phyloP scores from a whole-genome alignment of 2,797 vertebrate genomes.

The Falco berigora region DNA sequence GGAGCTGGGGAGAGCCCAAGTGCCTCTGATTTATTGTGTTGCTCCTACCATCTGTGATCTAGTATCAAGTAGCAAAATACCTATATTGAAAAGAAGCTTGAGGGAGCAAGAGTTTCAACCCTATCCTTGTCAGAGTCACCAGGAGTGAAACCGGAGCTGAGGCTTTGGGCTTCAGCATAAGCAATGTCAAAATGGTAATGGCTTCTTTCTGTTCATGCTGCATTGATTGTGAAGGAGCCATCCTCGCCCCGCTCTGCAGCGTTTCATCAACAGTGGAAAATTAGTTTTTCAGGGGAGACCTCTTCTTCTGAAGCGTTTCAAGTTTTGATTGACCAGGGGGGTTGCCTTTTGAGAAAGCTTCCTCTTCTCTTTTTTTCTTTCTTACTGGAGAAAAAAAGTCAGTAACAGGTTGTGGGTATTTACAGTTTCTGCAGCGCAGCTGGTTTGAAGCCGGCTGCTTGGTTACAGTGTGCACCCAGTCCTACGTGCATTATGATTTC shows the following conservation, averaged over 20 bases:
- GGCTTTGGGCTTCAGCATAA: neutral
- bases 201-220: neutral
- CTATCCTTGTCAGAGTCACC: neutral
- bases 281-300: neutral
- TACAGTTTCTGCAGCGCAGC: neutral
- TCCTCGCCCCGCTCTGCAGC: neutral
- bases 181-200: neutral
- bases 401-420: neutral
- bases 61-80: neutral
- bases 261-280: neutral
- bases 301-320: neutral
- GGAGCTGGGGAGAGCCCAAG: neutral
- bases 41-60: neutral
- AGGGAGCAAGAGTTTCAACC: neutral
- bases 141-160: neutral
- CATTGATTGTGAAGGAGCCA: neutral
- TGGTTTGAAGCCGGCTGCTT: neutral
- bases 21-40: neutral
- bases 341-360: neutral
- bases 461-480: neutral
- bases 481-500: neutral
- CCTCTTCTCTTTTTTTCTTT: neutral
- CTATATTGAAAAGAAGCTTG: neutral
- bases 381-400: neutral
- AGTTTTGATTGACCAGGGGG: neutral